These are phyloP conservation scores for Drosophila quinaria DNA, from an alignment of 2,888 invertebrate genomes.

Conservation along the genomic window DNA sequence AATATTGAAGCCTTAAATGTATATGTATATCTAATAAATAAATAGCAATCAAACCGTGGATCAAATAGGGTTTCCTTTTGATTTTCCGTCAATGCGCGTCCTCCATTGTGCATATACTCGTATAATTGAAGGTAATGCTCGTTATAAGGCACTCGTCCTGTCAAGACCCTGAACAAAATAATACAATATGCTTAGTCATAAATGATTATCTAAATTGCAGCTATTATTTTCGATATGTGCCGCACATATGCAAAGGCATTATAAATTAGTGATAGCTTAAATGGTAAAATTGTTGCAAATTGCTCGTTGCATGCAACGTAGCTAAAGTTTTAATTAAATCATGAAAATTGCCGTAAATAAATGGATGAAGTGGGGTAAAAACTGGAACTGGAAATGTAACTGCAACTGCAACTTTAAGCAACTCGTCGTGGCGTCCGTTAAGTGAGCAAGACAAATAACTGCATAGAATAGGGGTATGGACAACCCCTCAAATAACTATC, in stretches of 20 bases:
- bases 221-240: constrained; percentile 39
- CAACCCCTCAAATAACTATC: not conserved
- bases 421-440: constrained; percentile 9
- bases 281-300: constrained; percentile 29
- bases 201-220: constrained; percentile 52
- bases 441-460: constrained; percentile 50
- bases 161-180: not conserved
- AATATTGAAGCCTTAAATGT: not conserved
- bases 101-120: constrained; percentile 4
- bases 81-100: not conserved
- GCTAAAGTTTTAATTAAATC: constrained; percentile 75
- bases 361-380: not conserved
- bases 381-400: constrained; percentile 19
- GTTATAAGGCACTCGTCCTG: not conserved
- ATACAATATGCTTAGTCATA: constrained; percentile 17
- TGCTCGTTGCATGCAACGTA: constrained; percentile 49
- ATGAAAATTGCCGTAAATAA: constrained; percentile 41
- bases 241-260: constrained; percentile 3
- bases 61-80: constrained; percentile 1
- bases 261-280: constrained; percentile 42
- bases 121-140: constrained; percentile 3
- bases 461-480: constrained; percentile 4
- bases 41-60: not conserved
- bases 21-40: constrained; percentile 4
- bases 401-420: constrained; percentile 20